Percentiles rank a stretch among this genome's conserved stretches.
phyloP scores from a whole-genome alignment of 1,140 invertebrate genomes.

The Brachionus angularis region DNA sequence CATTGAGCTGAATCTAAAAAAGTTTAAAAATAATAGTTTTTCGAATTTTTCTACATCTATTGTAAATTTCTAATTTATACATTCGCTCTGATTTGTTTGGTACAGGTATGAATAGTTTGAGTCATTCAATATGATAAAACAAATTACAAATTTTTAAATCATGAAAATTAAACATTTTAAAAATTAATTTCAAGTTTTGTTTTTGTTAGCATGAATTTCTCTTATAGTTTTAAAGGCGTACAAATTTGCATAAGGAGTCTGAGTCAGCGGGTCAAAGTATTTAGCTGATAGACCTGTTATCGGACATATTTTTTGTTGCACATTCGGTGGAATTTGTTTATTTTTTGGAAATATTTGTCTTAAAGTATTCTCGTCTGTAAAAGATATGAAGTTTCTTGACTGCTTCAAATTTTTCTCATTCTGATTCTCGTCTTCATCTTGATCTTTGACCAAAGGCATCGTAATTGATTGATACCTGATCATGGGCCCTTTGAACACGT shows the following conservation, averaged over 20 bases:
- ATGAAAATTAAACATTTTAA: not conserved
- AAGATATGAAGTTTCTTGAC: slow-evolving; percentile 78
- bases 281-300: slow-evolving; percentile 69
- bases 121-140: too few species aligned
- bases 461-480: slow-evolving; percentile 77
- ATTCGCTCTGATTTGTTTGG: slow-evolving; percentile 61
- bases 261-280: slow-evolving; percentile 86
- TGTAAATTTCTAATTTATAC: too few species aligned
- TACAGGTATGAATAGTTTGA: too few species aligned
- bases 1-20: slow-evolving; percentile 69
- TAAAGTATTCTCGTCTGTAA: slow-evolving; percentile 76
- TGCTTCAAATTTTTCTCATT: slow-evolving; percentile 48
- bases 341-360: slow-evolving; percentile 66
- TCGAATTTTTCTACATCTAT: too few species aligned
- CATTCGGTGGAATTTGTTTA: slow-evolving; percentile 56
- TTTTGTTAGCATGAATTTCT: slow-evolving; percentile 70
- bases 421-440: slow-evolving; percentile 58
- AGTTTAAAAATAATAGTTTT: too few species aligned
- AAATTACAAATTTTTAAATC: slow-evolving; percentile 2
- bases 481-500: slow-evolving; percentile 70
- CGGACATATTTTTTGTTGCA: slow-evolving; percentile 59
- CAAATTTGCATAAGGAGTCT: slow-evolving; percentile 76
- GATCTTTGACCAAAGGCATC: slow-evolving; percentile 74
- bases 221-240: slow-evolving; percentile 79
- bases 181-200: not conserved